Evolutionary conservation across 2,113 vertebrate species (phyloP).

Genomic region (Rostratula benghalensis): DNA sequence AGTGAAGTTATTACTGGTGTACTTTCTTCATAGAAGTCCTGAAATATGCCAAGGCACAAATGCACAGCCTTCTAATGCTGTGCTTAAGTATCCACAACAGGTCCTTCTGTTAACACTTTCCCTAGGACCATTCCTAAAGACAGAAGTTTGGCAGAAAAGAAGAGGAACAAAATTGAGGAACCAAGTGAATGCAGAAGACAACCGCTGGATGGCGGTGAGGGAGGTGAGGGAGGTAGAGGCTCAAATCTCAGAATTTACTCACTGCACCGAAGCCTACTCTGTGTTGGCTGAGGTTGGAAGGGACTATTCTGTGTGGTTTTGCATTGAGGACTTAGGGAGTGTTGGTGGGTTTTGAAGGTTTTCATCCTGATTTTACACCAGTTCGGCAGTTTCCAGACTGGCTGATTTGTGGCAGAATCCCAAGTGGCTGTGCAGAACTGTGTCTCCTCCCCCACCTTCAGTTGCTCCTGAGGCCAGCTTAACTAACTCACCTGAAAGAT

Average conservation of each 20-base stretch:
- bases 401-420: background rate
- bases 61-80: background rate
- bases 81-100: accelerated
- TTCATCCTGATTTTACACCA: background rate
- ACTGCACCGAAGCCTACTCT: accelerated
- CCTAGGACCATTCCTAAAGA: background rate
- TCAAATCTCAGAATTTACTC: background rate
- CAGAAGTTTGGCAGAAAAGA: background rate
- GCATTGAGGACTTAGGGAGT: background rate
- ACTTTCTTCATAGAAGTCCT: background rate
- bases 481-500: conserved; percentile 46
- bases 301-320: background rate
- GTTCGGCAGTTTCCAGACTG: background rate
- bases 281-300: background rate
- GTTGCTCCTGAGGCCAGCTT: conserved; percentile 26
- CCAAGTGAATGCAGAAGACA: background rate
- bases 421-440: background rate
- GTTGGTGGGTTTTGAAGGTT: background rate
- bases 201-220: background rate
- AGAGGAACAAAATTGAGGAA: background rate
- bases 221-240: background rate
- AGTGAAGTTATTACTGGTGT: background rate
- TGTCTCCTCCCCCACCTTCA: background rate
- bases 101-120: background rate
- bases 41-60: background rate